Evolutionary conservation across 1,140 invertebrate genomes (phyloP), one percentile per base, ranked within the genome.

Genomic region (Philopotamus ludificatus): DNA sequence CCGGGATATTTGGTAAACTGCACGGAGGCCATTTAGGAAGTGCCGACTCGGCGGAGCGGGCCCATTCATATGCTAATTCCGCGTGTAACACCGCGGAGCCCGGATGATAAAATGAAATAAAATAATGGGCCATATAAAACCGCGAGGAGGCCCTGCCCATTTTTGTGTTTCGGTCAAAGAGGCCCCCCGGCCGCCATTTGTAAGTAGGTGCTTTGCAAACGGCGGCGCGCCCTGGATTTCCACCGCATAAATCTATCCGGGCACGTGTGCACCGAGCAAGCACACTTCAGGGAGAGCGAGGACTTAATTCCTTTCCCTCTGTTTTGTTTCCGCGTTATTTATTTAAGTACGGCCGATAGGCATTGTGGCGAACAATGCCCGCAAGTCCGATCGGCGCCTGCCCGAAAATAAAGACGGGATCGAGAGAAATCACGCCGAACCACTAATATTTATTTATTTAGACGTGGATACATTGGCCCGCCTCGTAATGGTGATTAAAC

Each of bases 31-130:
- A 65, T 65, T 65, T 45, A 39, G 55, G 47, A 68, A 68, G 66
- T 68, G 66, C 61, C 61, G 62, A 59, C 45, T 57, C 65, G 23
- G 22, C 60, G 42, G 49, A 62, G 25, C 26, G 26, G 63, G 54
- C 34, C 66, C 61, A 63, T 68, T 68, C 66, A 63, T 64, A 68
- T 68, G 66, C 66, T 64, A 68, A 68, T 68, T 45, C 62, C 23
- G 23, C 55, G 23, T 65, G 66, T 68, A 57, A 60, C 54, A 50
- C 26, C 26, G 61, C 45, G 51, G 18, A n/a, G 18, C 49, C 25
- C 57, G 34, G 39, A 28, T 49, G 39, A 26, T 50, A 65, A 65
- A 41, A 65, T 60, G 58, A 57, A 65, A 65, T 50, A 25, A 57
- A 65, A 64, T 68, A 68, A 68, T 59, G 54, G 47, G 39, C 66